Conservation (phyloP, 1,140 invertebrate species). For the Limonius californicus region DNA sequence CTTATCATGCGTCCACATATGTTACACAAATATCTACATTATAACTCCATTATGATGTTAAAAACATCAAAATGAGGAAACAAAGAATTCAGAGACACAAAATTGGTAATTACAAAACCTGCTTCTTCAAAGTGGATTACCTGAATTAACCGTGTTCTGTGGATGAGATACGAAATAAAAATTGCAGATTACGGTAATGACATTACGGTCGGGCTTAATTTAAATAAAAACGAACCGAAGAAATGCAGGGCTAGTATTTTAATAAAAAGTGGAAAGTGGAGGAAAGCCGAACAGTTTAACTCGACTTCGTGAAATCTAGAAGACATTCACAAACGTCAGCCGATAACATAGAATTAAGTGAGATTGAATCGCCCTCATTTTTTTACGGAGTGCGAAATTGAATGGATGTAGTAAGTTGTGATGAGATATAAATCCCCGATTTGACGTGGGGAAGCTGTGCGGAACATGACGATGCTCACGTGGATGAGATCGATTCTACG, state of each 20-base stretch:
- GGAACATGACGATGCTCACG: background rate
- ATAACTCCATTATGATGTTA: too few species aligned
- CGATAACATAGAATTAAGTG: background rate
- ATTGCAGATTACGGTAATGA: conserved; percentile 6
- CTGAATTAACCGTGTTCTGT: background rate
- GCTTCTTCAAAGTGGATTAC: background rate
- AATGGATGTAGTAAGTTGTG: background rate
- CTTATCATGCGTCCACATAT: too few species aligned
- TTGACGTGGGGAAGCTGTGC: background rate
- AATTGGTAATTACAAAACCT: background rate
- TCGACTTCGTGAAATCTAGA: background rate
- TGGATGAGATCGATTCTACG: background rate
- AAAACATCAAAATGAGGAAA: too few species aligned
- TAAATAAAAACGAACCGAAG: background rate
- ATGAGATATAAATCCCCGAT: conserved; percentile 5
- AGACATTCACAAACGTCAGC: background rate
- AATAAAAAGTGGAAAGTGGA: background rate
- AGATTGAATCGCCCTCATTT: too few species aligned
- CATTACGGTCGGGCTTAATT: background rate
- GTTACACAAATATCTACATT: too few species aligned
- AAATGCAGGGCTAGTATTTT: background rate
- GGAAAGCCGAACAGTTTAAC: background rate
- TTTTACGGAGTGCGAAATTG: background rate
- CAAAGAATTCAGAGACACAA: too few species aligned
- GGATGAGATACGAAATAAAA: background rate